These are phyloP conservation scores for Eumacrocentrus americanus DNA, from an alignment of 2,888 invertebrate species.

Conservation along the genomic window DNA sequence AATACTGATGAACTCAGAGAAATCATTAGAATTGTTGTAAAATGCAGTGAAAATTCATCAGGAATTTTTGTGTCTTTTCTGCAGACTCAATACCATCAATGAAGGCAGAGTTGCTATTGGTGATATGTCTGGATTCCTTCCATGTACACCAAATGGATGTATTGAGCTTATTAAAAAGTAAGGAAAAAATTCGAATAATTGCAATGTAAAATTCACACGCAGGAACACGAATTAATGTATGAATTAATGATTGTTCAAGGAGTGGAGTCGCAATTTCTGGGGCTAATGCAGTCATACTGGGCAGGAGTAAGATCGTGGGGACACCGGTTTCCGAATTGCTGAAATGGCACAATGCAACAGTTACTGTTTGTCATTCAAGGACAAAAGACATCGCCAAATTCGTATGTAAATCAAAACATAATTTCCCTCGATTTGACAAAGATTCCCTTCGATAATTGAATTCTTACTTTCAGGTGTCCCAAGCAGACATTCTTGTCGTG, in stretches of 20 bases:
- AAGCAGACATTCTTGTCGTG: constrained; percentile 96
- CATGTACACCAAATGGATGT: constrained; percentile 96
- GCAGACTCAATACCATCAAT: constrained; percentile 88
- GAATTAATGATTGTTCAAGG: constrained; percentile 48
- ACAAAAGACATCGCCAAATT: constrained; percentile 81
- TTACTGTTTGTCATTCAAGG: constrained; percentile 95
- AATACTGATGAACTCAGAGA: too few species aligned
- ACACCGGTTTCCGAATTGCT: constrained; percentile 93
- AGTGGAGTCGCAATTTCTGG: constrained; percentile 81
- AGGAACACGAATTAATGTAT: neutral
- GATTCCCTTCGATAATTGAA: neutral
- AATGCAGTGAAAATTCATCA: too few species aligned
- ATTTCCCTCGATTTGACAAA: neutral
- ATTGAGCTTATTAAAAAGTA: constrained; percentile 85
- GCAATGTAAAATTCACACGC: neutral
- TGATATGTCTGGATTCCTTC: constrained; percentile 86
- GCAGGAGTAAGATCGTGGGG: constrained; percentile 97
- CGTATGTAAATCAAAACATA: constrained; percentile 61
- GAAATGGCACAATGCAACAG: constrained; percentile 96
- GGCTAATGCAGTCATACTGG: constrained; percentile 89
- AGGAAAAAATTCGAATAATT: constrained; percentile 16
- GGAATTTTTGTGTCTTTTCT: too few species aligned
- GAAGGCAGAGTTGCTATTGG: constrained; percentile 92
- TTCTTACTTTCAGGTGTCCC: constrained; percentile 64
- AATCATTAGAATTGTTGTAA: too few species aligned